These are phyloP conservation scores for Erynnis tages DNA, from an alignment of 2,888 invertebrate species.

Conservation along the genomic window DNA sequence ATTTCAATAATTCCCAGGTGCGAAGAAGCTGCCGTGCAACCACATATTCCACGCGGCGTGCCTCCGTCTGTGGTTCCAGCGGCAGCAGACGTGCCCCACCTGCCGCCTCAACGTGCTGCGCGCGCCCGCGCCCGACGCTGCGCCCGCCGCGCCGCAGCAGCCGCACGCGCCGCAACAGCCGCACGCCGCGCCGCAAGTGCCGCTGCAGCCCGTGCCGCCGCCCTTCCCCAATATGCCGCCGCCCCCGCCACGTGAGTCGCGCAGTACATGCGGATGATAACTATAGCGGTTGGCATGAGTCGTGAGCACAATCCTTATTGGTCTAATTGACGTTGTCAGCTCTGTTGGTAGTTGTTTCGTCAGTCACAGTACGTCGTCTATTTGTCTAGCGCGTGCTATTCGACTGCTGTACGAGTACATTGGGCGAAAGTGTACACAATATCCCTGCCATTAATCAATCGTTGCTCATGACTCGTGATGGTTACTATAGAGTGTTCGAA, in stretches of 20 bases:
- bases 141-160: constrained; percentile 34
- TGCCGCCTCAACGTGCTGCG: constrained; percentile 93
- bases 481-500: too few relatives aligned
- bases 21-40: constrained; percentile 98
- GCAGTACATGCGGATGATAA: too few relatives aligned
- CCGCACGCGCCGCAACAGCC: constrained; percentile 38
- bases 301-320: too few relatives aligned
- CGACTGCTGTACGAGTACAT: too few relatives aligned
- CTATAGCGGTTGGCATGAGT: too few relatives aligned
- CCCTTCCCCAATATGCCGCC: constrained; percentile 62
- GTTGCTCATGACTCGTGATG: too few relatives aligned
- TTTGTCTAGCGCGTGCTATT: too few relatives aligned
- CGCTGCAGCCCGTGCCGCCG: constrained; percentile 49
- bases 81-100: constrained; percentile 99
- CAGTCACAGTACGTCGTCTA: too few relatives aligned
- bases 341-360: too few relatives aligned
- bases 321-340: too few relatives aligned
- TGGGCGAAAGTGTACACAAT: too few relatives aligned
- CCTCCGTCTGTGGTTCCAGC: constrained; percentile 99
- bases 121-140: constrained; percentile 62
- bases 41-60: constrained; percentile 99
- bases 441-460: too few relatives aligned
- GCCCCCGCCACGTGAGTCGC: constrained; percentile 63
- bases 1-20: constrained; percentile 60
- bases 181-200: constrained; percentile 37